Percentiles rank a stretch among this genome's conserved stretches.
Conservation (phyloP, 2,113 vertebrate species). For the Pagrus major region DNA sequence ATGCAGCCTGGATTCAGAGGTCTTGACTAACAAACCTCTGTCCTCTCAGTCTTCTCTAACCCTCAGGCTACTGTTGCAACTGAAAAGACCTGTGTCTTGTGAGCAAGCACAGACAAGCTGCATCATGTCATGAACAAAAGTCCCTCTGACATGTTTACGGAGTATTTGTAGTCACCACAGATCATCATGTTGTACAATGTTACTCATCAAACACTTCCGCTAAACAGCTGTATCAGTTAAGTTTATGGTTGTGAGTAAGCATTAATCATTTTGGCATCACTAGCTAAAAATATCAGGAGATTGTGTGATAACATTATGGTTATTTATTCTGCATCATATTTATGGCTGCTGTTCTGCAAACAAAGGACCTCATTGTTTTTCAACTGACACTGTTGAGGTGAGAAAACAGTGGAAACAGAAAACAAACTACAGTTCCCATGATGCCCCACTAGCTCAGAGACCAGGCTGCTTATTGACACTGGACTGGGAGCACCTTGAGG, state of each 20-base stretch:
- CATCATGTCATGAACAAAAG: constrained; percentile 11
- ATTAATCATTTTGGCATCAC: background rate
- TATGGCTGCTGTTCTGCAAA: background rate
- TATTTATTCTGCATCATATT: background rate
- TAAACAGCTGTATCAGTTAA: too few species aligned
- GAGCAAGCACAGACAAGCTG: constrained; percentile 21
- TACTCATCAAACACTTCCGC: background rate
- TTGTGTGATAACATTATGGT: background rate
- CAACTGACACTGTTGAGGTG: too few species aligned
- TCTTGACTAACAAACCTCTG: background rate
- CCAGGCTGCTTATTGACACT: too few species aligned
- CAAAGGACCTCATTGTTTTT: background rate
- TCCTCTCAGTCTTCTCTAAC: background rate
- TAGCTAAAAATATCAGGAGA: too few species aligned
- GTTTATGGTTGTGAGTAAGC: background rate
- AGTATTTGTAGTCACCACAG: background rate
- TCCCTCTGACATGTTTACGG: background rate
- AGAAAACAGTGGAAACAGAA: too few species aligned
- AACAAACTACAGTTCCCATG: too few species aligned
- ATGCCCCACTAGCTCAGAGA: too few species aligned
- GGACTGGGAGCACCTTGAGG: too few species aligned
- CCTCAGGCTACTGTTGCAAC: constrained; percentile 19
- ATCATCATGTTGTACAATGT: background rate
- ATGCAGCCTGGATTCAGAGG: background rate
- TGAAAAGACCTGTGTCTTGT: background rate